A percentile compares a stretch with the other conserved stretches of the same genome.
Evolutionary conservation across 2,797 vertebrate genomes (phyloP).

Genomic region (Gymnodraco acuticeps): DNA sequence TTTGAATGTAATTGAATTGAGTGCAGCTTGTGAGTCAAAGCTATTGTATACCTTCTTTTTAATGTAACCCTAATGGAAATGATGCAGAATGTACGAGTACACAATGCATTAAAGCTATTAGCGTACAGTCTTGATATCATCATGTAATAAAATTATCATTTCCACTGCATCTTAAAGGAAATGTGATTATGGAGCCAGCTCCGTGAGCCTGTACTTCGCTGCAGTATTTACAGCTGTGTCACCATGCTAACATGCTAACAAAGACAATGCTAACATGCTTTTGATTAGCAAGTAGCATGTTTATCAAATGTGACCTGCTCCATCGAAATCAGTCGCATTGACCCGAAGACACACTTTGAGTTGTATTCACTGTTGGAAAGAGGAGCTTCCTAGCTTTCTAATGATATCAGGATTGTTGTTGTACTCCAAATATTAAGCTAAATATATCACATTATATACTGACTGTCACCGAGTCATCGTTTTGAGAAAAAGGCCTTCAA

Average conservation of each 20-base stretch:
- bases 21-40: not conserved
- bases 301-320: not conserved
- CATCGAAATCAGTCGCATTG: no score
- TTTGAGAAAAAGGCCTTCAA: no score
- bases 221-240: not conserved
- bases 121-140: not conserved
- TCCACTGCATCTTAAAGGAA: not conserved
- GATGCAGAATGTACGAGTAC: not conserved
- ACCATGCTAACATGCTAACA: not conserved
- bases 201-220: not conserved
- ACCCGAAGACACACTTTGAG: no score
- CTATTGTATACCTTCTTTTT: not conserved
- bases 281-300: not conserved
- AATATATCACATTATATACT: no score
- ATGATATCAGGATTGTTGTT: no score
- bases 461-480: no score
- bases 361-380: no score
- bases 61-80: not conserved
- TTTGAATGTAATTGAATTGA: not conserved
- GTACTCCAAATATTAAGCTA: no score
- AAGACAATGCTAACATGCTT: not conserved
- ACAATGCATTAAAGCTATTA: not conserved
- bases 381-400: no score
- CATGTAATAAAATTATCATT: slow-evolving; percentile 6
- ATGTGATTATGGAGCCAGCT: not conserved